phyloP scores from a whole-genome alignment of 2,797 vertebrate species.

The Furcifer pardalis region DNA sequence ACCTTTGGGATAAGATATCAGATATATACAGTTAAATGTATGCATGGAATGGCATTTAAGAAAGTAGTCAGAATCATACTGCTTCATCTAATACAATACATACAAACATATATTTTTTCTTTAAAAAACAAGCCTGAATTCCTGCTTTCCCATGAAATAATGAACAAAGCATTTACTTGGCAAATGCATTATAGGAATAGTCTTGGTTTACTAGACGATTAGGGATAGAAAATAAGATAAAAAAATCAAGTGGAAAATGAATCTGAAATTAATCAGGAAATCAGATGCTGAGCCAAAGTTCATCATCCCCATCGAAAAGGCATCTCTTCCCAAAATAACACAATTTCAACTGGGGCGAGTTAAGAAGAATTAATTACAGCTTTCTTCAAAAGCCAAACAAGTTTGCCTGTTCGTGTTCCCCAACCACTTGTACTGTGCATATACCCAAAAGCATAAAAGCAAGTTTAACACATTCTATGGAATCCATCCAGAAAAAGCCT shows the following conservation, averaged over 20 bases:
- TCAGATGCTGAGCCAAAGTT: constrained; percentile 7
- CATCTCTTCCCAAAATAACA: neutral
- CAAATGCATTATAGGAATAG: neutral
- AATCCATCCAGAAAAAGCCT: constrained; percentile 3
- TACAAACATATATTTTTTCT: neutral
- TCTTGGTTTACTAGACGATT: constrained; percentile 1
- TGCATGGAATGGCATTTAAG: neutral
- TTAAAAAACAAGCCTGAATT: neutral
- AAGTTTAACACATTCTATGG: neutral
- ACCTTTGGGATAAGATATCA: constrained; percentile 1
- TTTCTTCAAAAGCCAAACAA: constrained; percentile 16
- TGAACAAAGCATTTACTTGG: neutral
- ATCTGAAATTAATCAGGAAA: neutral
- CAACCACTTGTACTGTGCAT: neutral
- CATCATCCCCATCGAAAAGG: neutral
- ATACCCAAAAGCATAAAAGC: neutral
- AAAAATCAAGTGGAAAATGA: neutral
- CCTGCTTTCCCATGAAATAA: constrained; percentile 11
- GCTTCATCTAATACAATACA: neutral
- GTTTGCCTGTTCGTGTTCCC: constrained; percentile 4
- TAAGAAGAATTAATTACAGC: constrained; percentile 18
- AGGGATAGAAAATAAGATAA: neutral
- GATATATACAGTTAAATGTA: neutral
- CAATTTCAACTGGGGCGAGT: neutral
- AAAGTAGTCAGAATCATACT: neutral